These are phyloP conservation scores for Heliocidaris erythrogramma DNA, from an alignment of 35 echinoderm and acorn worm genomes.

Conservation along the genomic window DNA sequence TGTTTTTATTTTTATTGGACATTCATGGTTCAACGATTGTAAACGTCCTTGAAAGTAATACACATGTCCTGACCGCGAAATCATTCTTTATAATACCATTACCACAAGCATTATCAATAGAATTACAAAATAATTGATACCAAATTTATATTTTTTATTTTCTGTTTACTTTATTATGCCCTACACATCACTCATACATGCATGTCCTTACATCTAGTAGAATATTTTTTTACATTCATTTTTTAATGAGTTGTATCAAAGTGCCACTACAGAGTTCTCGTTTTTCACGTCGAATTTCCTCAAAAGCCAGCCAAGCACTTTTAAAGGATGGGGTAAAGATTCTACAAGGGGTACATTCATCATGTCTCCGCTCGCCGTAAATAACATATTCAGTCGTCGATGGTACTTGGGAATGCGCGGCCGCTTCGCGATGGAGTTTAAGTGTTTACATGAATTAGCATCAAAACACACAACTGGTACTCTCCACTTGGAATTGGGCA, in stretches of 20 bases:
- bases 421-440: neutral
- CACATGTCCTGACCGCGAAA: no score
- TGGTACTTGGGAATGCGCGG: neutral
- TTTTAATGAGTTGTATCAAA: neutral
- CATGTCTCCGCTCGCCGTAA: neutral
- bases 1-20: no score
- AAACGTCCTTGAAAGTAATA: no score
- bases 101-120: no score
- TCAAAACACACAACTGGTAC: neutral
- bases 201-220: neutral
- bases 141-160: no score
- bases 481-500: neutral
- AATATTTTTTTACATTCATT: neutral
- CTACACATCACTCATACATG: neutral
- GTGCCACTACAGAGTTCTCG: neutral
- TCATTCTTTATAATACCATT: no score
- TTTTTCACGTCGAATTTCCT: neutral
- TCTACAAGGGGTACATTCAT: neutral
- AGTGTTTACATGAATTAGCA: conserved; percentile 18
- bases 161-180: neutral
- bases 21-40: no score
- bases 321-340: neutral
- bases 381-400: conserved; percentile 17
- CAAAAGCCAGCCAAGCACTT: neutral
- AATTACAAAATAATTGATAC: no score